phyloP scores from a whole-genome alignment of 2,113 vertebrate species.

The Corythaeola cristata region DNA sequence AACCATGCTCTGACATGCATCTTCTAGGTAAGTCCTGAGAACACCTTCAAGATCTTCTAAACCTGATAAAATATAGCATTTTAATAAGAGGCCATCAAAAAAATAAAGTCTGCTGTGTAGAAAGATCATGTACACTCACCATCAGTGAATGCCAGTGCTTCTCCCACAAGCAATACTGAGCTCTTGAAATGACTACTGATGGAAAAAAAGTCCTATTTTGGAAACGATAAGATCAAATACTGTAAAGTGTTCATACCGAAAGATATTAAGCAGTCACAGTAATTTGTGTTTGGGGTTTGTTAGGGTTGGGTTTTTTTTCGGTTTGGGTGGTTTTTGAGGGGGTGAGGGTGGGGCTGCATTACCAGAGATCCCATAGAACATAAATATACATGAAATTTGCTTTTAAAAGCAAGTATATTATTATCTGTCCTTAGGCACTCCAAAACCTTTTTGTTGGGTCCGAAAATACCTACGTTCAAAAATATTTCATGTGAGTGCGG shows the following conservation, averaged over 20 bases:
- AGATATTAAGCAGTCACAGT: not conserved
- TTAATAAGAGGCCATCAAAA: not conserved
- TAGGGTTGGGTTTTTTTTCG: not conserved
- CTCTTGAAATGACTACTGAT: not conserved
- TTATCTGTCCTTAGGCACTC: not conserved
- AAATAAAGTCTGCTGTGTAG: fast-evolving
- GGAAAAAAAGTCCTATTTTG: not conserved
- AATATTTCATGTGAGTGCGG: not conserved
- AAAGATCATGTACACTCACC: not conserved
- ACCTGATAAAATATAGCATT: not conserved
- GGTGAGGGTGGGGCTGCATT: not conserved
- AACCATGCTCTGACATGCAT: not conserved
- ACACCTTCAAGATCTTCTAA: not conserved
- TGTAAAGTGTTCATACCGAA: not conserved
- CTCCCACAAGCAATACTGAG: not conserved
- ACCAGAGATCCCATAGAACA: not conserved
- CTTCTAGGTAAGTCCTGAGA: not conserved
- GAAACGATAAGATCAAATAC: not conserved
- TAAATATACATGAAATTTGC: not conserved
- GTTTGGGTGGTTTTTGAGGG: not conserved
- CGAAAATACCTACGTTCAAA: not conserved
- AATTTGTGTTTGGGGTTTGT: not conserved
- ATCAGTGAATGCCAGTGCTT: not conserved
- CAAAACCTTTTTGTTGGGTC: not conserved
- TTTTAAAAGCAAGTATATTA: not conserved